Evolutionary conservation across 2,113 vertebrate genomes (phyloP).

Genomic region (Lethenteron camtschaticum): DNA sequence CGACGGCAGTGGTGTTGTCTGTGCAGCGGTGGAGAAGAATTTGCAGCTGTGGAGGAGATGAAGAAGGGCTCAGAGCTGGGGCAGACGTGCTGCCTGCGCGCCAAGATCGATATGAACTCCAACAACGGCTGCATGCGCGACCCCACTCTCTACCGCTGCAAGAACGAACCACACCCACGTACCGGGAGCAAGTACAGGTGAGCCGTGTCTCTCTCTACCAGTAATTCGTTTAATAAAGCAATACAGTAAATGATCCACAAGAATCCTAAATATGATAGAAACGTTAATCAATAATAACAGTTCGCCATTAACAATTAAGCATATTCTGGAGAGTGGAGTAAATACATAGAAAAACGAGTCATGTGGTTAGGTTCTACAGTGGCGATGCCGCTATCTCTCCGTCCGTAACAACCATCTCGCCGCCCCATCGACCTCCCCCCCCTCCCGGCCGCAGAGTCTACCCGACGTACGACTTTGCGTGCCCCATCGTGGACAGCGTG

Average conservation of each 20-base stretch:
- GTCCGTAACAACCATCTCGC: too few species aligned
- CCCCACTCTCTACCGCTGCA: conserved; percentile 85
- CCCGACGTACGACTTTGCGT: conserved; percentile 90
- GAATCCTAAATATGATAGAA: too few species aligned
- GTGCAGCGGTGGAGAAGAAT: conserved; percentile 65
- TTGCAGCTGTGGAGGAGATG: conserved; percentile 83
- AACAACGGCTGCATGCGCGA: conserved; percentile 96
- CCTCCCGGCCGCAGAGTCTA: conserved; percentile 35
- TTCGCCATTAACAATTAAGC: too few species aligned
- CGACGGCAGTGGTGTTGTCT: conserved; percentile 9
- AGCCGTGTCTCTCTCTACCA: conserved; percentile 8
- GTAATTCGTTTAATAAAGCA: too few species aligned
- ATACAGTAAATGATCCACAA: too few species aligned
- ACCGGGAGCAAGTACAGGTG: conserved; percentile 63
- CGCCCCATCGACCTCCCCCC: too few species aligned
- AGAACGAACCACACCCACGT: conserved; percentile 68
- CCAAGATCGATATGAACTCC: conserved; percentile 93
- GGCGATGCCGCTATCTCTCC: too few species aligned
- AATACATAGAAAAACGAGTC: too few species aligned
- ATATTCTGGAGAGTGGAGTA: too few species aligned
- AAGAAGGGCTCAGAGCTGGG: conserved; percentile 54
- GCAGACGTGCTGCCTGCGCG: conserved; percentile 77
- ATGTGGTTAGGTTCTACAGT: too few species aligned
- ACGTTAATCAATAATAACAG: too few species aligned
- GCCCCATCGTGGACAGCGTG: conserved; percentile 85